Evolutionary conservation across 2,113 vertebrate genomes (phyloP), one percentile per base, ranked within the genome.

Genomic region (Raja brachyura): DNA sequence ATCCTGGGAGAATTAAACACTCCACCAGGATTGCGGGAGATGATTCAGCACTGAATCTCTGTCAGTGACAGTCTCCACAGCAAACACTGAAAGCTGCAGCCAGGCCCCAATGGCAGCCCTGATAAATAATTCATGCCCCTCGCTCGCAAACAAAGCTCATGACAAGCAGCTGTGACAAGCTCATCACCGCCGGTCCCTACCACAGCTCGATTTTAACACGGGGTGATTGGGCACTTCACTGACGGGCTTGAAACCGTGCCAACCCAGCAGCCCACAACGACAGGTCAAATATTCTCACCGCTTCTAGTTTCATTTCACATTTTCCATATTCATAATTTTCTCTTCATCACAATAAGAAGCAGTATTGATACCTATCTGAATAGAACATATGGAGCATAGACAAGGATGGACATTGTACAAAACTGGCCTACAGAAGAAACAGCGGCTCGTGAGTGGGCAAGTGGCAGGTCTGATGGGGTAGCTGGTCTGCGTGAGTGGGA

Each of bases 111-210:
- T 28, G 39, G 90, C 3, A 92, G 9, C 20, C 31, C n/a, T 54
- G 68, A 92, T 92, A 70, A 92, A 92, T 92, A 92, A 92, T 92
- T 92, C 66, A 92, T 92, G 90, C 31, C 39, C 68, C 90, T 92
- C 66, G 20, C 90, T 92, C 90, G 73, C 86, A 66, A 18, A 90
- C 85, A 66, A 31, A 90, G 56, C 28, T 85, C 59, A 63, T 63
- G 59, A 88, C 11, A 63, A 88, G 83, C 83, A 31, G 56, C 28
- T 86, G 81, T n/a, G 39, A 88, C 59, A 13, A 63, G 63, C 61
- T 88, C 83, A 88, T 88, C 61, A 61, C 39, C 83, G 63, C 39
- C 83, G 63, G 83, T 63, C 11, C 61, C 59, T 22, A 86, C 59
- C 14, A 31, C 11, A 59, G 83, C 18, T 63, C 31, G n/a, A 63